These are phyloP conservation scores for Camponotus vicinus DNA, from an alignment of 1,140 invertebrate genomes.

Conservation along the genomic window DNA sequence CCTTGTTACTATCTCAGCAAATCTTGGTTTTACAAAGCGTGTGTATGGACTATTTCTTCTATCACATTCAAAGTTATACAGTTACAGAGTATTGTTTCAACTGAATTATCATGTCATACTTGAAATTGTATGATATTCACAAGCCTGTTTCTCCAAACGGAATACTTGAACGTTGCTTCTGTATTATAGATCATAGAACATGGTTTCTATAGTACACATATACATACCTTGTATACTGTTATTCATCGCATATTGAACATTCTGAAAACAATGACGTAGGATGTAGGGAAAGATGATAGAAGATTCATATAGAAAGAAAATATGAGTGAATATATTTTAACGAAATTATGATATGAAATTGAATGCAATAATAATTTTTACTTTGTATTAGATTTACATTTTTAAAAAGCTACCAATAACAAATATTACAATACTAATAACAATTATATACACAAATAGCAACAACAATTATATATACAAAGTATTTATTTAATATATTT, in stretches of 20 bases:
- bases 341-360: neutral
- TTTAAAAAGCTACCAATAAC: too few relatives aligned
- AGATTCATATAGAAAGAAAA: neutral
- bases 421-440: too few relatives aligned
- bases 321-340: neutral
- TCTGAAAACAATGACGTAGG: neutral
- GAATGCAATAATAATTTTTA: too few relatives aligned
- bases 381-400: too few relatives aligned
- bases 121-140: neutral
- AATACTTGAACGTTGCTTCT: slow-evolving; percentile 23
- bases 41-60: neutral
- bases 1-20: neutral
- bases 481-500: too few relatives aligned
- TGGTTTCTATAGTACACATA: neutral
- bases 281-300: neutral
- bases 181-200: neutral
- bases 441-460: too few relatives aligned
- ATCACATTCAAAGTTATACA: neutral
- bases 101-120: slow-evolving; percentile 21
- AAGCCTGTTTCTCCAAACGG: neutral
- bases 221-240: neutral
- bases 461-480: too few relatives aligned
- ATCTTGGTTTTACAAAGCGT: neutral
- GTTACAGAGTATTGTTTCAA: neutral
- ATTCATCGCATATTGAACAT: slow-evolving; percentile 7